Evolutionary conservation across 2,113 vertebrate genomes (phyloP), one percentile per base, ranked within the genome.

Genomic region (Pterocles gutturalis): DNA sequence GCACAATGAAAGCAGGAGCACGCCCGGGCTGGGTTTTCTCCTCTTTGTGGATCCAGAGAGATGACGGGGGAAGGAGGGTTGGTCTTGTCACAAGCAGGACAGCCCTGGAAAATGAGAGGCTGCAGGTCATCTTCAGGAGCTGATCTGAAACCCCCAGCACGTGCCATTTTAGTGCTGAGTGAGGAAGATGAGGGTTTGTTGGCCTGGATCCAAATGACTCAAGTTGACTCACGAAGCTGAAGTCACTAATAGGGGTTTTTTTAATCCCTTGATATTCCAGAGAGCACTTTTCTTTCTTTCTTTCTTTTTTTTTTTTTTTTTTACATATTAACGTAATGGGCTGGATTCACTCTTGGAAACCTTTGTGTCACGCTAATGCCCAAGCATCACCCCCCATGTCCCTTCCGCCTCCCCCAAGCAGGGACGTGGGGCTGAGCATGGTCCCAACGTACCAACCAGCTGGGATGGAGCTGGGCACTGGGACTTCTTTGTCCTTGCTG

Each of bases 381-480:
- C 69, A 29, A 36, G 11, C 13, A 38, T 12, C 45, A 70, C 5
- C 54, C 43, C 17, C 31, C 9, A 1, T 5, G 0, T 48, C 51
- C 49, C 14, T 33, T 9, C 62, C 1, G 5, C 11, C 25, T 33
- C 13, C 43, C 57, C 65, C 8, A 36, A 11, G 36, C 55, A 31
- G 34, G 1, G 1, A 16, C 4, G 1, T 0, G 48, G 14, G 17
- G 45, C 4, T 25, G 77, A 54, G 13, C 2, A 0, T 13, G 53
- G 34, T 6, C 10, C 34, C 28, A 13, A 48, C 45, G 33, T 5
- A 1, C 0, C 0, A 76, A 46, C 3, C 46, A 45, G 81, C 31
- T 4, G 1, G 75, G 17, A 21, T 89, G 18, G 25, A 46, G 86
- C 28, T 22, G 19, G 45, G 13, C 2, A 5, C 54, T 12, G 25